Evolutionary conservation across 2,888 invertebrate species (phyloP).

Genomic region (Kuschelorhynchus macadamiae): DNA sequence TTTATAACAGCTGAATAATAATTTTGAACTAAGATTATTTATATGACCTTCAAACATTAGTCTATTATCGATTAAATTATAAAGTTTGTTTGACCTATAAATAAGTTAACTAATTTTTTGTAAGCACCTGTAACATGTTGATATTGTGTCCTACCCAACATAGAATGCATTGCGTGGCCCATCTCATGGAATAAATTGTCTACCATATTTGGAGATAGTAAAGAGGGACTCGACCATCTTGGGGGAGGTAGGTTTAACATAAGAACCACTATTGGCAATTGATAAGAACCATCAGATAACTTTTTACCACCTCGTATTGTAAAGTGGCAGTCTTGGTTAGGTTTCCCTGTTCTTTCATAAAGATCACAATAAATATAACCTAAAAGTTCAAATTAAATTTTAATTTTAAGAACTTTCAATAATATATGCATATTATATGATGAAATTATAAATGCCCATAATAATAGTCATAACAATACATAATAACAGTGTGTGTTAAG

Average conservation of each 20-base stretch:
- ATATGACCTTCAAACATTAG: too few species aligned
- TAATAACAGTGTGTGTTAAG: too few species aligned
- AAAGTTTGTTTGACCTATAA: too few species aligned
- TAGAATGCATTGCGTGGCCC: slow-evolving; percentile 99
- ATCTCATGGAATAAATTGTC: slow-evolving; percentile 99
- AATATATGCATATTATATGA: not conserved
- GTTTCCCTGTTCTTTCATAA: slow-evolving; percentile 91
- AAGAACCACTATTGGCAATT: slow-evolving; percentile 93
- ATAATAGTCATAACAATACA: too few species aligned
- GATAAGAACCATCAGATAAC: slow-evolving; percentile 84
- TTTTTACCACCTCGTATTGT: slow-evolving; percentile 95
- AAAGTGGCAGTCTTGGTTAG: slow-evolving; percentile 98
- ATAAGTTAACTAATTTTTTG: too few species aligned
- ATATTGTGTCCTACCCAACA: slow-evolving; percentile 94
- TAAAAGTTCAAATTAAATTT: not conserved
- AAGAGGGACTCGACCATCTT: slow-evolving; percentile 81
- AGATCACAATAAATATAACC: slow-evolving; percentile 96
- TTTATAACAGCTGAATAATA: too few species aligned
- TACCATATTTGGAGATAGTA: slow-evolving; percentile 87
- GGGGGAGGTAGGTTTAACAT: slow-evolving; percentile 90
- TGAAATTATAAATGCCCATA: too few species aligned
- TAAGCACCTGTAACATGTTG: slow-evolving; percentile 92
- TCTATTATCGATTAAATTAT: too few species aligned
- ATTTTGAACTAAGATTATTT: too few species aligned
- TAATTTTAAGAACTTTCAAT: not conserved